These are phyloP conservation scores for Conger conger DNA, from an alignment of 2,113 vertebrate genomes.

Conservation along the genomic window DNA sequence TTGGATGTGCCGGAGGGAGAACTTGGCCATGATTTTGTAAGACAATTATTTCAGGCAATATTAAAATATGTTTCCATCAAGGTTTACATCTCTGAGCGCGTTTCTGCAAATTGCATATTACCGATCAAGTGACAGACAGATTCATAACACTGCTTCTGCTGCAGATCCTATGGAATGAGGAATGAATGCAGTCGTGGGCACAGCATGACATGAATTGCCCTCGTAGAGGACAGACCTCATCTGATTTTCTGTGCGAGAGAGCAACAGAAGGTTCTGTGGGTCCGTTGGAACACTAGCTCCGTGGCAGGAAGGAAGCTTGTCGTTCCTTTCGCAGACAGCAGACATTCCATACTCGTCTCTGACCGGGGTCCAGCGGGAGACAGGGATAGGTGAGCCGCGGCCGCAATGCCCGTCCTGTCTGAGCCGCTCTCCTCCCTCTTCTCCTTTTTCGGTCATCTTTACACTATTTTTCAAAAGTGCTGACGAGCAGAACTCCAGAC, in stretches of 20 bases:
- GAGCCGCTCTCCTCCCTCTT: neutral
- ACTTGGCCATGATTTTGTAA: neutral
- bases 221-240: neutral
- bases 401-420: neutral
- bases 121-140: neutral
- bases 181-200: neutral
- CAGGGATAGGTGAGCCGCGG: neutral
- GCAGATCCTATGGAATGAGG: neutral
- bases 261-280: neutral
- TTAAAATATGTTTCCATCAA: neutral
- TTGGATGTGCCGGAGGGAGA: neutral
- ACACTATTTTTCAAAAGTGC: neutral
- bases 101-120: neutral
- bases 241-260: neutral
- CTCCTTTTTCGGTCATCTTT: neutral
- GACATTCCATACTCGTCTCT: slow-evolving; percentile 13
- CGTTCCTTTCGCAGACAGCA: neutral
- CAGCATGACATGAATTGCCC: neutral
- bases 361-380: neutral
- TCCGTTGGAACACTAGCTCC: neutral
- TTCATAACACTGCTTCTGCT: neutral
- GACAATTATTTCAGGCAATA: neutral
- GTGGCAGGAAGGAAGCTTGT: slow-evolving; percentile 5
- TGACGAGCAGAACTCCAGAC: neutral
- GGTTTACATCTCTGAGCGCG: neutral